Conservation (phyloP, 1,140 invertebrate genomes). For the Drosophila novamexicana region DNA sequence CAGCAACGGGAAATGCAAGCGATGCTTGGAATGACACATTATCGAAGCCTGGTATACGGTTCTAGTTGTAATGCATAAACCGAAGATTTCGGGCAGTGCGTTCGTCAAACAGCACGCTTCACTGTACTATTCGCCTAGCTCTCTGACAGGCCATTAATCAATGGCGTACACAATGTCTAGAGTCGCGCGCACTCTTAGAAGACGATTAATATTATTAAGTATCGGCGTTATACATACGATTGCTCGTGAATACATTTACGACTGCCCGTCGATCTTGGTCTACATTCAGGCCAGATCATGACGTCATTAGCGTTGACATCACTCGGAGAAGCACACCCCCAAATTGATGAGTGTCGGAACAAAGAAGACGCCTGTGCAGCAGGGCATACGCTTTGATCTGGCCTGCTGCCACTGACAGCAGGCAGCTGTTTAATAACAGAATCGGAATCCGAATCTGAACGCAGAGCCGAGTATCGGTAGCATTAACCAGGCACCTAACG, state of each 20-base stretch:
- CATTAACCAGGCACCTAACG: constrained; percentile 11
- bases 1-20: too few species aligned
- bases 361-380: constrained; percentile 47
- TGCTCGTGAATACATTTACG: constrained; percentile 51
- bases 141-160: constrained; percentile 46
- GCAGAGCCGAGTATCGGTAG: not conserved
- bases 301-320: constrained; percentile 68
- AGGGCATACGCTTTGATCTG: constrained; percentile 60
- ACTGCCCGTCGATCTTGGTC: constrained; percentile 57
- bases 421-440: constrained; percentile 44
- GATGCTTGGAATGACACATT: too few species aligned
- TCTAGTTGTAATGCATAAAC: too few species aligned
- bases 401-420: constrained; percentile 56
- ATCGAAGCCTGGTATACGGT: too few species aligned
- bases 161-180: constrained; percentile 9
- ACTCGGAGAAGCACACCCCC: constrained; percentile 29
- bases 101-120: constrained; percentile 12
- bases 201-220: constrained; percentile 54
- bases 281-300: constrained; percentile 42
- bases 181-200: constrained; percentile 23
- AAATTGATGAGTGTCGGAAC: constrained; percentile 34
- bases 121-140: constrained; percentile 23
- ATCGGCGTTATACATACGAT: constrained; percentile 50
- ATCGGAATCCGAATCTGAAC: not conserved
- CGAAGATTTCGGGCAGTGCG: not conserved